These are phyloP conservation scores for Pavo muticus DNA, from an alignment of 2,113 vertebrate genomes.

Conservation along the genomic window DNA sequence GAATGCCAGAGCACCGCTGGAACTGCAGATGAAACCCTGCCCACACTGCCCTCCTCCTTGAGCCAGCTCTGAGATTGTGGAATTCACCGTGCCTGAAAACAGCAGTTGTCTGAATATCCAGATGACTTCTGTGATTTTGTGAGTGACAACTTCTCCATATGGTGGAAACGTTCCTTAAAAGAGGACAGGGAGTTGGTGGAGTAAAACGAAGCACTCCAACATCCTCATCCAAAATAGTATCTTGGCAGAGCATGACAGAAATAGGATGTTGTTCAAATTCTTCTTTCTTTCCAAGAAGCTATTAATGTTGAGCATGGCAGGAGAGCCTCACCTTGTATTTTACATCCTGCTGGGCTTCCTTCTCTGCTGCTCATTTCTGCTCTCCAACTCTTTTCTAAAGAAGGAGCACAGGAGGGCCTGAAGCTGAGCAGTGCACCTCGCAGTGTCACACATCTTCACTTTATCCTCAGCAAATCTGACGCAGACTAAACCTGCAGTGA, in stretches of 20 bases:
- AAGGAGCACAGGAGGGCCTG: background rate
- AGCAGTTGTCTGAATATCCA: slow-evolving; percentile 38
- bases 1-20: background rate
- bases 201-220: slow-evolving; percentile 8
- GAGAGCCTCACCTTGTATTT: slow-evolving; percentile 36
- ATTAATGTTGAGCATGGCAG: background rate
- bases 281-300: slow-evolving; percentile 39
- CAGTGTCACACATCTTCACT: background rate
- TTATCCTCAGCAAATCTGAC: background rate
- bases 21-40: background rate
- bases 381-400: background rate
- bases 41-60: background rate
- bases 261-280: slow-evolving; percentile 20
- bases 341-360: background rate
- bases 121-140: slow-evolving; percentile 35
- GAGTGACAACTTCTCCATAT: slow-evolving; percentile 18
- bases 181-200: background rate
- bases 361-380: background rate
- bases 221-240: slow-evolving; percentile 17
- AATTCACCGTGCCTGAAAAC: slow-evolving; percentile 11
- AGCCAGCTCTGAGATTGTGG: background rate
- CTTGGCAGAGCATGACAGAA: slow-evolving; percentile 52
- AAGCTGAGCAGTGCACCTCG: background rate
- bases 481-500: background rate
- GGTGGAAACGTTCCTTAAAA: slow-evolving; percentile 52